Evolutionary conservation across 2,797 vertebrate species (phyloP).

Genomic region (Dallia pectoralis): DNA sequence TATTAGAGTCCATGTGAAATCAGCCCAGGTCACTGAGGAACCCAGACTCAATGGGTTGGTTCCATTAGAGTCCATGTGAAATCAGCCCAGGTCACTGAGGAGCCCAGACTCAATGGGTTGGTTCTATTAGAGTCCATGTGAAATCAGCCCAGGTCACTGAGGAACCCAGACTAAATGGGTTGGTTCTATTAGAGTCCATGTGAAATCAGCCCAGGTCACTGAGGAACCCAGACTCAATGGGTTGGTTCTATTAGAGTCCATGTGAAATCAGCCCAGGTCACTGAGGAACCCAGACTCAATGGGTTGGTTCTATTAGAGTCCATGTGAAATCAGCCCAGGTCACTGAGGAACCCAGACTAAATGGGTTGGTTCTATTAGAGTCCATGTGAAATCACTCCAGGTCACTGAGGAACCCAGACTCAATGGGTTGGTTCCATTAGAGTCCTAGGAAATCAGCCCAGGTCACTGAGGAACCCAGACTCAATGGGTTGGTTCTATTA

Average conservation of each 20-base stretch:
- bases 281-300: conserved; percentile 7
- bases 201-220: conserved; percentile 12
- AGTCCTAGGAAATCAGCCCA: conserved; percentile 20
- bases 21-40: conserved; percentile 8
- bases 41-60: conserved; percentile 13
- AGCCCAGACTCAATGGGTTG: conserved; percentile 17
- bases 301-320: too few relatives aligned
- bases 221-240: conserved; percentile 11
- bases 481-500: too few relatives aligned
- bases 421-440: too few relatives aligned
- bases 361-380: too few relatives aligned
- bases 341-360: conserved; percentile 7
- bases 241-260: too few relatives aligned
- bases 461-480: conserved; percentile 1
- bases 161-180: conserved; percentile 17
- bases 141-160: conserved; percentile 11
- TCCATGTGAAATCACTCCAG: conserved; percentile 20
- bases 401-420: conserved; percentile 3
- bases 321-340: conserved; percentile 22
- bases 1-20: conserved; percentile 21
- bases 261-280: conserved; percentile 26
- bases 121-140: too few relatives aligned
- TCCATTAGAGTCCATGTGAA: conserved; percentile 20
- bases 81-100: conserved; percentile 7
- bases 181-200: too few relatives aligned